Evolutionary conservation across 1,140 invertebrate species (phyloP), one percentile per base, ranked within the genome.

Genomic region (Drosophila sp.): DNA sequence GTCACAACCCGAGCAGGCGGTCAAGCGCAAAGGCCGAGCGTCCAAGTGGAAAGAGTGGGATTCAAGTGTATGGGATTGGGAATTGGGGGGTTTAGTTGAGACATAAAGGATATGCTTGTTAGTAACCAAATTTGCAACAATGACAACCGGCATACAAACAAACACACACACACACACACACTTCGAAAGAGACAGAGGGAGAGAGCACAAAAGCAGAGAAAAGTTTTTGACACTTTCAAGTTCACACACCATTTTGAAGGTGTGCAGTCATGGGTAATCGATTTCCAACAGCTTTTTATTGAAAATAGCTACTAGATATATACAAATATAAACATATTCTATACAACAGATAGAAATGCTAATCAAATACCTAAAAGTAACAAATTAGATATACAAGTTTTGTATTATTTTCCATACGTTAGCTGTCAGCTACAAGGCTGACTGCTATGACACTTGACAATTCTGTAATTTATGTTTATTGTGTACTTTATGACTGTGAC

Each of bases 1-100:
- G 81, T 78, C 78, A 72, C 59, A 50, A 53, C 53, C 78, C 76
- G 62, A 46, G 40, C 43, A 48, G 77, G 69, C 72, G 83, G 72
- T 76, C 78, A 79, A 87, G 82, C 76, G 76, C 76, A 82, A 74
- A 67, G 82, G 72, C 63, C 69, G 72, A 41, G 43, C 83, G 58
- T 27, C 53, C 82, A 73, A 65, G 76, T 87, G 83, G 79, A 80
- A 67, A 56, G 36, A 53, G 45, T 38, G 45, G n/a, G n/a, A 14
- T 16, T 29, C 21, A 45, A 61, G 58, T 50, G 25, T 7, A 14
- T 43, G 14, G 14, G 0, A 9, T 36, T 25, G 43, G 8, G 29
- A 11, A 11, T n/a, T n/a, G 34, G 18, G 41, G 25, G 5, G 6
- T 13, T 36, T 54, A 14, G n/a, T 34, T 41, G 36, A 41, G 54